phyloP scores from a whole-genome alignment of 2,113 vertebrate species.

The Paratilapia polleni region DNA sequence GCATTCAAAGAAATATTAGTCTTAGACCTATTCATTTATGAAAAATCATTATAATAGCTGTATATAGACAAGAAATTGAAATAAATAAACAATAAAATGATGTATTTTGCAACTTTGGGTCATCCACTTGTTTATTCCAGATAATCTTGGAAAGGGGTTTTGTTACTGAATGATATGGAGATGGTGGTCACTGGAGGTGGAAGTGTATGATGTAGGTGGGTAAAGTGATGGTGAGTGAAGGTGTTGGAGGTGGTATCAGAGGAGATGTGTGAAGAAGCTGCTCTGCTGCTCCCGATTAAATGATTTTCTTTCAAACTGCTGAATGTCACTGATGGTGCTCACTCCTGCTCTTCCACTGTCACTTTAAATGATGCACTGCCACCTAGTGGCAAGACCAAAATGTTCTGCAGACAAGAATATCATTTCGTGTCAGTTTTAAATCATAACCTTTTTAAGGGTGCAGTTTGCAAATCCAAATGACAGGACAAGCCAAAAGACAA shows the following conservation, averaged over 20 bases:
- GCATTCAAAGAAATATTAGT: not conserved
- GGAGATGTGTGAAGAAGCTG: not conserved
- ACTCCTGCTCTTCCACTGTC: not conserved
- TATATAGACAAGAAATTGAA: not conserved
- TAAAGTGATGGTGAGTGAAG: too few species aligned
- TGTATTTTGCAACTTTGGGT: too few species aligned
- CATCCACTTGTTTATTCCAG: not conserved
- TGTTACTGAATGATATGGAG: not conserved
- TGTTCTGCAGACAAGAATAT: not conserved
- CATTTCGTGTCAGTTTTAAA: not conserved
- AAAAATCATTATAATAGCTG: not conserved
- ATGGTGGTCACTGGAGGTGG: not conserved
- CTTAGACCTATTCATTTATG: not conserved
- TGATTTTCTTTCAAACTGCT: not conserved
- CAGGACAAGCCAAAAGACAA: not conserved
- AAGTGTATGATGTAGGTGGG: not conserved
- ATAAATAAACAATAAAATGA: not conserved
- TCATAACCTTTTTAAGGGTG: not conserved
- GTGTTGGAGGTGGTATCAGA: not conserved
- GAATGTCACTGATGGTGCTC: not conserved
- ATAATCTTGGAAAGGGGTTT: not conserved
- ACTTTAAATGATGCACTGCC: slow-evolving; percentile 25
- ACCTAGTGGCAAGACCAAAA: slow-evolving; percentile 43
- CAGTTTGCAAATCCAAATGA: fast-evolving
- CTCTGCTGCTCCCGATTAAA: not conserved